phyloP scores from a whole-genome alignment of 2,888 invertebrate genomes.

The Ectropis crepuscularia region DNA sequence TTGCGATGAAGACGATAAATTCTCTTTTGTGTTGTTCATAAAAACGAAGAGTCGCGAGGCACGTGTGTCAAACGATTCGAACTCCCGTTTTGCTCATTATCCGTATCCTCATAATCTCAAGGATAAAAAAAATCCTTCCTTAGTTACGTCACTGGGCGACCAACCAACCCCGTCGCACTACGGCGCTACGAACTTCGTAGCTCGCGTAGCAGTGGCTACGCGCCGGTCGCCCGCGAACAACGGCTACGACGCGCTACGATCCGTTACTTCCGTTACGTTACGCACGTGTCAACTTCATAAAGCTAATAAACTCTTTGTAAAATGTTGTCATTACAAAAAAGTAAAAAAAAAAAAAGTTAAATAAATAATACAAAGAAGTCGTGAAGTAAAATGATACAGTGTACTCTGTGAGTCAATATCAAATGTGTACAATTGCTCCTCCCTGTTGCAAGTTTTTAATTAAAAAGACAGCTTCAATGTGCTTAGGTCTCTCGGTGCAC shows the following conservation, averaged over 20 bases:
- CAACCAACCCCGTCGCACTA: constrained; percentile 57
- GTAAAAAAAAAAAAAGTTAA: background rate
- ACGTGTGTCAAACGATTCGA: constrained; percentile 11
- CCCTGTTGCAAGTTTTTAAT: constrained; percentile 29
- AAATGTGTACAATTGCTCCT: constrained; percentile 15
- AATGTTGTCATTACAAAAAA: background rate
- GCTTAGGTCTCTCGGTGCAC: constrained; percentile 13
- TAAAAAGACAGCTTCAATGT: constrained; percentile 28
- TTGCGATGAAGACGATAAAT: background rate
- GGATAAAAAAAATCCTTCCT: constrained; percentile 19
- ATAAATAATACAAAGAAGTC: background rate
- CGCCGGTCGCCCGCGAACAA: constrained; percentile 66
- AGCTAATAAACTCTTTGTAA: background rate
- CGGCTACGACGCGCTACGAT: constrained; percentile 55
- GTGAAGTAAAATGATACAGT: background rate
- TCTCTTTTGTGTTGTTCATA: background rate
- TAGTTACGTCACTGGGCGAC: constrained; percentile 61
- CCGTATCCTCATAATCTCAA: constrained; percentile 17
- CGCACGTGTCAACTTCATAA: constrained; percentile 9
- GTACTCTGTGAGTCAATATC: background rate
- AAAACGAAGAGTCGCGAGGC: constrained; percentile 4
- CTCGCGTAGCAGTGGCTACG: constrained; percentile 76
- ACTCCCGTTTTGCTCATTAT: constrained; percentile 14
- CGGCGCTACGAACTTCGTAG: constrained; percentile 52
- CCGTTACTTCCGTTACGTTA: constrained; percentile 2